A percentile compares a stretch with the other conserved stretches of the same genome.
Conservation (phyloP, 2,888 invertebrate species). For the Pegoplata infirma region DNA sequence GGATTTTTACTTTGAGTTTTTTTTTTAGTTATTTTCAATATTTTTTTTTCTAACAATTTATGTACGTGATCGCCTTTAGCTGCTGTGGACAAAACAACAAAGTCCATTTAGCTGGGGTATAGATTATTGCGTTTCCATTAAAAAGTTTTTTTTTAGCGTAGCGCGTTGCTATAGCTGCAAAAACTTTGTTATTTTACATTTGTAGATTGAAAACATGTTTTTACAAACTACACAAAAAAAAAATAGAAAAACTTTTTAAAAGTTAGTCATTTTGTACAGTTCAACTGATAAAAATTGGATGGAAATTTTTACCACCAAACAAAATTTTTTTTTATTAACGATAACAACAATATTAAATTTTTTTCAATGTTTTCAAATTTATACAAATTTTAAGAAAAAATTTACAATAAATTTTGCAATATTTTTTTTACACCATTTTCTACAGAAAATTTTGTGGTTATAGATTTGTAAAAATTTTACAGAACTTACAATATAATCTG, state of each 20-base stretch:
- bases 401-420: too few relatives aligned
- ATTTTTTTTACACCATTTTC: too few relatives aligned
- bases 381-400: too few relatives aligned
- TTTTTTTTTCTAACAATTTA: conserved; percentile 5
- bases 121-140: conserved; percentile 44
- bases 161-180: background rate
- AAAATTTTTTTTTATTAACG: background rate
- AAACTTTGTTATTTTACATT: conserved; percentile 43
- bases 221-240: conserved; percentile 1
- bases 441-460: too few relatives aligned
- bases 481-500: too few relatives aligned
- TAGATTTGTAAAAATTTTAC: too few relatives aligned
- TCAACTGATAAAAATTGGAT: background rate
- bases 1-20: background rate
- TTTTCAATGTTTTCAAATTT: too few relatives aligned
- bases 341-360: too few relatives aligned
- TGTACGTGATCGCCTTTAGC: conserved; percentile 31
- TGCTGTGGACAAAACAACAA: background rate
- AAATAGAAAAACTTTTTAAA: background rate
- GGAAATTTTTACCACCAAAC: background rate
- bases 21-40: background rate
- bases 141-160: conserved; percentile 27
- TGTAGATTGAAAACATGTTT: conserved; percentile 48
- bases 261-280: background rate
- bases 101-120: conserved; percentile 13